Evolutionary conservation across 2,797 vertebrate species (phyloP), one percentile per base, ranked within the genome.

Genomic region (Takifugu ocellatus): DNA sequence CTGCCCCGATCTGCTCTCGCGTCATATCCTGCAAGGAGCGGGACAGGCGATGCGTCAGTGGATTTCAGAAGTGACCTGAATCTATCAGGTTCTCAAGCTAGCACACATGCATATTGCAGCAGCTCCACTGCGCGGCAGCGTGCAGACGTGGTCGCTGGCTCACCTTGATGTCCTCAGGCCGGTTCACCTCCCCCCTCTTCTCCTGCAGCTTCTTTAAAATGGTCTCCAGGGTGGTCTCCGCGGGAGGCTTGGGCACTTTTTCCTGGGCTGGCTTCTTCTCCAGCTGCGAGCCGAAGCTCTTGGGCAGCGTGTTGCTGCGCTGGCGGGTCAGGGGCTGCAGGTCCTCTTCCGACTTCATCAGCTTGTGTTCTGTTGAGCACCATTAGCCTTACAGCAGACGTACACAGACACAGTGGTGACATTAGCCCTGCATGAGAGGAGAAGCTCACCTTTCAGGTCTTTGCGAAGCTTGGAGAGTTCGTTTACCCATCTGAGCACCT

Each of bases 161-260:
- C 50, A 98, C 97, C 95, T 99, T 98, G 74, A 98, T 94, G 72
- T 99, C 96, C 70, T 98, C 95, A 0, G 97, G 94, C 1, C 95
- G 91, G 74, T 89, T 91, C 64, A 89, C 78, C 66, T 99, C 96
- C 1, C 79, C 68, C 62, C 97, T 88, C 78, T 96, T 98, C 89
- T 99, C 97, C 59, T 95, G 92, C 56, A 99, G 93, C 70, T 95
- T 97, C 74, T 91, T 93, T 75, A 91, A 86, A 58, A 99, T 93
- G 0, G 85, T 82, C 52, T 96, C 97, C 76, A 98, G 89, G 0
- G 96, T 98, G 49, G 68, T 88, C 61, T 98, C 97, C 57, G 94
- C 93, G 0, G 94, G 89, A 7, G 96, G 96, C 78, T 92, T 94
- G 2, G 92, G 68, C 10, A 80, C 87, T 82, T 96, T 97, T 61